Conservation (phyloP, 2,113 vertebrate species). For the Pungitius pungitius region DNA sequence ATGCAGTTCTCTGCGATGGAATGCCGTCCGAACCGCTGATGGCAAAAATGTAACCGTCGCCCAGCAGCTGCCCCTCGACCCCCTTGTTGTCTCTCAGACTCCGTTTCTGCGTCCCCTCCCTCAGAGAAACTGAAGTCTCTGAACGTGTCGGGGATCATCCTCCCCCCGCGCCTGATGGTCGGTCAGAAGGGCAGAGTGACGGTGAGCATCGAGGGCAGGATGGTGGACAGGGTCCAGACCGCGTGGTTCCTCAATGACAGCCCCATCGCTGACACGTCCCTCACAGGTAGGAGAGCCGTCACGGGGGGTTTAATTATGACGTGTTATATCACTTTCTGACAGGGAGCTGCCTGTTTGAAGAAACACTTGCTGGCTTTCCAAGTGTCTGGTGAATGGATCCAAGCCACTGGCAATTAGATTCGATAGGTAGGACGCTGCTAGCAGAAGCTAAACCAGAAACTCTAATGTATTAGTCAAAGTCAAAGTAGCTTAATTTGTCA, state of each 20-base stretch:
- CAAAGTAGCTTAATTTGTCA: too few relatives aligned
- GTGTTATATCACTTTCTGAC: neutral
- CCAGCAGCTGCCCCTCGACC: neutral
- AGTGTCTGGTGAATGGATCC: neutral
- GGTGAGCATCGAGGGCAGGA: constrained; percentile 78
- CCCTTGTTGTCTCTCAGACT: neutral
- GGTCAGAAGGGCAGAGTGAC: constrained; percentile 81
- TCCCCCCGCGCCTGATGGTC: constrained; percentile 76
- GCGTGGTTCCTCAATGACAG: constrained; percentile 80
- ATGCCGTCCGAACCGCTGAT: neutral
- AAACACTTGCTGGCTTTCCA: neutral
- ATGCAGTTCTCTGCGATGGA: neutral
- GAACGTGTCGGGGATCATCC: constrained; percentile 78
- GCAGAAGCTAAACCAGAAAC: neutral
- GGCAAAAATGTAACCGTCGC: neutral
- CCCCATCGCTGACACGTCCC: constrained; percentile 75
- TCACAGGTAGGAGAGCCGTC: too few relatives aligned
- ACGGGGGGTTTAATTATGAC: neutral
- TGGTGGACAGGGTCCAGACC: constrained; percentile 78
- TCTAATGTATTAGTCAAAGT: neutral
- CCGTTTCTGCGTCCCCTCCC: neutral
- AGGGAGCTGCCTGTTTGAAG: neutral
- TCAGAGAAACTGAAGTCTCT: constrained; percentile 82
- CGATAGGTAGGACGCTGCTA: neutral
- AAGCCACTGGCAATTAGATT: neutral